phyloP scores from a whole-genome alignment of 2,113 vertebrate genomes.

The Stomatorhinus ivindoensis region DNA sequence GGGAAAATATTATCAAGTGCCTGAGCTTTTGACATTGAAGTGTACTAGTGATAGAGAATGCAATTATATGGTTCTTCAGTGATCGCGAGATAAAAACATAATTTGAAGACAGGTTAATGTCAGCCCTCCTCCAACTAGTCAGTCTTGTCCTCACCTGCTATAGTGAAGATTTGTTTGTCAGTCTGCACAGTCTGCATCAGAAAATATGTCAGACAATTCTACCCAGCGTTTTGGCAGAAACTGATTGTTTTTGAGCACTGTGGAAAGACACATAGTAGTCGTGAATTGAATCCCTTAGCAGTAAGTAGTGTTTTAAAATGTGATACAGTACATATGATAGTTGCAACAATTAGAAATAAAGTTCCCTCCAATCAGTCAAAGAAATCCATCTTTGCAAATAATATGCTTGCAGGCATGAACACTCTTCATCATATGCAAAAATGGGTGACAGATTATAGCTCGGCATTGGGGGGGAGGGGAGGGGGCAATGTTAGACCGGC shows the following conservation, averaged over 20 bases:
- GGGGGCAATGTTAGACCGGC: not conserved
- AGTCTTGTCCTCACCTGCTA: not conserved
- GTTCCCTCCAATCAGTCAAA: not conserved
- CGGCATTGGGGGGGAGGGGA: conserved; percentile 13
- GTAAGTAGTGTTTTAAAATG: not conserved
- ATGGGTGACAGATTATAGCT: conserved; percentile 7
- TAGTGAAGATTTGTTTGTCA: not conserved
- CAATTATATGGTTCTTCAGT: not conserved
- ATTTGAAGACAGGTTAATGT: not conserved
- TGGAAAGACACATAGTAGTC: not conserved
- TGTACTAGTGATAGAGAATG: not conserved
- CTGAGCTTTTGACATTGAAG: not conserved
- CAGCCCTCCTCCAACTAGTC: not conserved
- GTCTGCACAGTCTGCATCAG: not conserved
- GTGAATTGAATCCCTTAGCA: not conserved
- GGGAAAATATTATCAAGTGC: not conserved
- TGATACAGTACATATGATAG: not conserved
- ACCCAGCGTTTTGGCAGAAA: not conserved
- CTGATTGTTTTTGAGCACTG: not conserved
- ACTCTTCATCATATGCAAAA: not conserved
- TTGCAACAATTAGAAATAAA: not conserved
- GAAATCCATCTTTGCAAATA: not conserved
- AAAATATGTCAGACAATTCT: not conserved
- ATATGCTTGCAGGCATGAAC: not conserved
- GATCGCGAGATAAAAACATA: not conserved